Evolutionary conservation across 1,140 invertebrate genomes (phyloP).

Genomic region (Drosophila busckii): DNA sequence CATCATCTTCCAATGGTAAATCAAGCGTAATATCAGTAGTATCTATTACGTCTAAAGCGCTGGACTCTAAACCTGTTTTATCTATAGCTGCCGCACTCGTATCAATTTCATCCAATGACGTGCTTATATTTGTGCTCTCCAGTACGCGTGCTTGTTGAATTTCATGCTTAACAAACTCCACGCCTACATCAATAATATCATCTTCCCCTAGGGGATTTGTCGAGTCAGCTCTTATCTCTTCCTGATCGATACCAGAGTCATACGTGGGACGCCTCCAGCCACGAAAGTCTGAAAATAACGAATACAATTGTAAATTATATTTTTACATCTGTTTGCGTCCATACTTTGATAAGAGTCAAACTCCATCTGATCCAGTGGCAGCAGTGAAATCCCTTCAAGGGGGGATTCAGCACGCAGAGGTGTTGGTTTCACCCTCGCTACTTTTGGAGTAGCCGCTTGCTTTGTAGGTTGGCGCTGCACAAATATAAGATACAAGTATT

Average conservation of each 20-base stretch:
- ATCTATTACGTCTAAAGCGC: too few relatives aligned
- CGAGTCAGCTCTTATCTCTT: conserved; percentile 16
- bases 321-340: too few relatives aligned
- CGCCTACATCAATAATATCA: conserved; percentile 5
- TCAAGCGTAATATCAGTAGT: too few relatives aligned
- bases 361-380: conserved; percentile 29
- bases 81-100: background rate
- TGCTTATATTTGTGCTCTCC: background rate
- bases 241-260: conserved; percentile 50
- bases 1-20: too few relatives aligned
- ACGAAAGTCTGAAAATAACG: conserved; percentile 30
- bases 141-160: conserved; percentile 4
- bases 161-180: background rate
- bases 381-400: background rate
- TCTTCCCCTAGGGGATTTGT: conserved; percentile 3
- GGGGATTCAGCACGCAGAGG: background rate
- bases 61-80: too few relatives aligned
- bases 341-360: conserved; percentile 42
- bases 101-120: background rate
- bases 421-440: background rate
- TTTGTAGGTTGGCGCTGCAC: conserved; percentile 25
- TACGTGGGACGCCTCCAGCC: conserved; percentile 43
- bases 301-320: background rate
- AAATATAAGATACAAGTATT: background rate
- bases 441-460: conserved; percentile 1